These are phyloP conservation scores for Heteromyza rotundicornis DNA, from an alignment of 2,888 invertebrate species.

Conservation along the genomic window DNA sequence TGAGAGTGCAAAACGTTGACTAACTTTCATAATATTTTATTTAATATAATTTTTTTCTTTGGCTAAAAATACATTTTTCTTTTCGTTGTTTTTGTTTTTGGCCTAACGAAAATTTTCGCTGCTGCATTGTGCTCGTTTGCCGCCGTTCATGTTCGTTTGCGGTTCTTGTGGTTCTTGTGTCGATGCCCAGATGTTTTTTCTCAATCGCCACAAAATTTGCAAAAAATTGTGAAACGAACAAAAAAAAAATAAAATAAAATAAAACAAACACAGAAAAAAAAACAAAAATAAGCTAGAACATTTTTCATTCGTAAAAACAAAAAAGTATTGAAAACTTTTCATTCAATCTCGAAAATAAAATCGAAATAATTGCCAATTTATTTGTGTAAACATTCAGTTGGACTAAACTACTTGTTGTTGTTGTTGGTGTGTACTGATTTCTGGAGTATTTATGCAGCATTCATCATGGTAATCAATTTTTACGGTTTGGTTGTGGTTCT, in stretches of 20 bases:
- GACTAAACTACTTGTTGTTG: slow-evolving; percentile 15
- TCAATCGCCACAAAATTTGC: slow-evolving; percentile 24
- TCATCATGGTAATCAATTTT: slow-evolving; percentile 24
- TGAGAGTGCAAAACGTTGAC: too few species aligned
- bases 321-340: too few species aligned
- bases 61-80: slow-evolving; percentile 6
- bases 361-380: slow-evolving; percentile 9
- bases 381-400: background rate
- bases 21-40: too few species aligned
- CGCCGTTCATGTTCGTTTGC: background rate
- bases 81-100: background rate
- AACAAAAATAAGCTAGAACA: too few species aligned
- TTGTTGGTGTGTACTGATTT: slow-evolving; percentile 27
- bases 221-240: slow-evolving; percentile 10
- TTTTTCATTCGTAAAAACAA: too few species aligned
- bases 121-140: background rate
- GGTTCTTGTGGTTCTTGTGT: background rate
- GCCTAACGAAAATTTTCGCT: background rate
- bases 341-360: too few species aligned
- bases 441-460: slow-evolving; percentile 16
- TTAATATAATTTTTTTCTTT: background rate
- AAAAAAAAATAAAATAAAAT: slow-evolving; percentile 11
- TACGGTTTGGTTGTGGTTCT: too few species aligned
- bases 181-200: slow-evolving; percentile 34
- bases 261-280: too few species aligned